Conservation (phyloP, 1,140 invertebrate species). For the Atopsyche davidsoni region DNA sequence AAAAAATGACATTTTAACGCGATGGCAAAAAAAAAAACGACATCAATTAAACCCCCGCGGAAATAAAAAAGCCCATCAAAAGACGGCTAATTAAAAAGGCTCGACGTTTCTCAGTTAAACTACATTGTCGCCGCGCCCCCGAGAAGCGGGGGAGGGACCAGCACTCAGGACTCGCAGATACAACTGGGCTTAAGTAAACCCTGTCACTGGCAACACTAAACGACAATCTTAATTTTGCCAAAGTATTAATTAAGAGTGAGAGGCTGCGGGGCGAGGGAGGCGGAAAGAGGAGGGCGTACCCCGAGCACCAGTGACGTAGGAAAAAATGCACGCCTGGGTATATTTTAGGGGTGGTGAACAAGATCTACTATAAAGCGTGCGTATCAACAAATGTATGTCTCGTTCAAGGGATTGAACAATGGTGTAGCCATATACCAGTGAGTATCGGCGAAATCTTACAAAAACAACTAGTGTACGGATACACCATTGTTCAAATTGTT, state of each 20-base stretch:
- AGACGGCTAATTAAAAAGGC: slow-evolving; percentile 24
- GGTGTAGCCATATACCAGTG: no score
- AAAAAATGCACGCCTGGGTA: no score
- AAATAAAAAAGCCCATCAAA: slow-evolving; percentile 14
- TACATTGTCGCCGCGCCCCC: slow-evolving; percentile 12
- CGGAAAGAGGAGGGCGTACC: background rate
- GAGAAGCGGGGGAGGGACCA: background rate
- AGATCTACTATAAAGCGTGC: no score
- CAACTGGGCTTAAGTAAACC: slow-evolving; percentile 21
- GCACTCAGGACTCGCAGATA: background rate
- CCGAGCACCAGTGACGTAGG: background rate
- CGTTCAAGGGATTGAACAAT: no score
- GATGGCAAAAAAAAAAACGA: no score
- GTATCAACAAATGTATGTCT: no score
- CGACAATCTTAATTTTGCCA: slow-evolving; percentile 52
- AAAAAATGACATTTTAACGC: no score
- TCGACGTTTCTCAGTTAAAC: slow-evolving; percentile 9
- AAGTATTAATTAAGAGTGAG: slow-evolving; percentile 55
- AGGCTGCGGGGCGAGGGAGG: slow-evolving; percentile 26
- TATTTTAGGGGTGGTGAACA: no score
- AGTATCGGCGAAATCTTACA: no score
- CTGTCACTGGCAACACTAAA: slow-evolving; percentile 29
- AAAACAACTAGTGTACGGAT: no score
- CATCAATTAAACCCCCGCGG: no score
- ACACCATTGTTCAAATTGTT: no score